Evolutionary conservation across 2,797 vertebrate genomes (phyloP).

Genomic region (Rhynchotus rufescens): DNA sequence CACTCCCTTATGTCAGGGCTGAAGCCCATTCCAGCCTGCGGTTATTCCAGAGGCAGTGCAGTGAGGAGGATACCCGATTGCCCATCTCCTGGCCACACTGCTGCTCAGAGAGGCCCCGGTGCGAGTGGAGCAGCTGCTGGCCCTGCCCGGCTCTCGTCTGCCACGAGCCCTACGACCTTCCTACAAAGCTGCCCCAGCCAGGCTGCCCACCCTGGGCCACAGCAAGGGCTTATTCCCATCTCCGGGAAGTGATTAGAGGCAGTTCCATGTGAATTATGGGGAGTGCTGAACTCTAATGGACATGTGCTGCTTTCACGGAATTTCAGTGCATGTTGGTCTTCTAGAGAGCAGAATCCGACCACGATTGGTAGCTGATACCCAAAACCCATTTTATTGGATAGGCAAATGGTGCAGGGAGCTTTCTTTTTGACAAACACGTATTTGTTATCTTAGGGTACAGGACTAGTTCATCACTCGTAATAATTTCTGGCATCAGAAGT

Average conservation of each 20-base stretch:
- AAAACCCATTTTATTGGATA: neutral
- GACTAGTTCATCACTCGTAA: neutral
- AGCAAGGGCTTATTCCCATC: neutral
- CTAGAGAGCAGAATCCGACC: neutral
- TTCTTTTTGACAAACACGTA: neutral
- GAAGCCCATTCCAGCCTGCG: too few species aligned
- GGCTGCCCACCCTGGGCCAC: too few species aligned
- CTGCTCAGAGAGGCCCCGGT: neutral
- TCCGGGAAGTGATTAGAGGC: neutral
- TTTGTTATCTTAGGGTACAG: neutral
- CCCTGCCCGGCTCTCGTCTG: accelerated
- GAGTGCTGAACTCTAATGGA: neutral
- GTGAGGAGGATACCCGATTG: neutral
- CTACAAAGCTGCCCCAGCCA: neutral
- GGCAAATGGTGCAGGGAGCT: neutral
- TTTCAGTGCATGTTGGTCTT: neutral
- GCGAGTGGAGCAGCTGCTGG: neutral
- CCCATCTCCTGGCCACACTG: neutral
- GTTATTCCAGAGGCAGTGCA: neutral
- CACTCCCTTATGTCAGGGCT: neutral
- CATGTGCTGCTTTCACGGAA: neutral
- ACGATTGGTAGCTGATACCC: neutral
- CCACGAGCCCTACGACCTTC: neutral
- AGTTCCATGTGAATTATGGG: neutral
- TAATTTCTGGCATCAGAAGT: neutral